These are phyloP conservation scores for Drosophila mojavensis DNA, from an alignment of 1,140 invertebrate genomes.

Conservation along the genomic window DNA sequence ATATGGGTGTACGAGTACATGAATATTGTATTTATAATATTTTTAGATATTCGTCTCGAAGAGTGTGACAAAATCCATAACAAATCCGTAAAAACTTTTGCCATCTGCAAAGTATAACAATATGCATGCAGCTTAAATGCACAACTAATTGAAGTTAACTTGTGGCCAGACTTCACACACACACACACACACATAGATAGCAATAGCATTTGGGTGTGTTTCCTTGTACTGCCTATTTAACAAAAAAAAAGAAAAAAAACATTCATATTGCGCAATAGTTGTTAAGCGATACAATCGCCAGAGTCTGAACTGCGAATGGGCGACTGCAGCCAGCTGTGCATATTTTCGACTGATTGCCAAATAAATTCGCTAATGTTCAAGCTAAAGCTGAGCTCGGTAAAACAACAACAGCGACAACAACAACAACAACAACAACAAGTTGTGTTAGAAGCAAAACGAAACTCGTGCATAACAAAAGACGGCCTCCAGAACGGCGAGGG, in stretches of 20 bases:
- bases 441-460: conserved; percentile 69
- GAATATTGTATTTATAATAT: too few relatives aligned
- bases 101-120: conserved; percentile 14
- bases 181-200: neutral
- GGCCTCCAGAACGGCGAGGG: conserved; percentile 6
- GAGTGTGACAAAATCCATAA: too few relatives aligned
- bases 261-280: conserved; percentile 67
- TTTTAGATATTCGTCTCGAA: too few relatives aligned
- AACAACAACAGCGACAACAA: conserved; percentile 18
- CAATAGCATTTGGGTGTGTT: conserved; percentile 55
- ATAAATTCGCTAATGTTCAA: conserved; percentile 57
- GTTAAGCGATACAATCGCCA: conserved; percentile 66
- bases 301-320: conserved; percentile 26
- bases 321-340: conserved; percentile 74
- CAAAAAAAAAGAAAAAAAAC: conserved; percentile 6
- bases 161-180: conserved; percentile 15
- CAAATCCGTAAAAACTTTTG: neutral
- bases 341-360: conserved; percentile 71
- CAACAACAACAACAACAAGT: conserved; percentile 37
- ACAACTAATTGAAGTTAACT: conserved; percentile 57
- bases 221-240: conserved; percentile 28
- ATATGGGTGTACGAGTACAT: too few relatives aligned
- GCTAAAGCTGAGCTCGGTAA: conserved; percentile 10
- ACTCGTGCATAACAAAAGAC: conserved; percentile 68
- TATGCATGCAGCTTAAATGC: conserved; percentile 47